Base-by-base conservation (phyloP, 2,888 invertebrate genomes). In the Poecilus cupreus region DNA sequence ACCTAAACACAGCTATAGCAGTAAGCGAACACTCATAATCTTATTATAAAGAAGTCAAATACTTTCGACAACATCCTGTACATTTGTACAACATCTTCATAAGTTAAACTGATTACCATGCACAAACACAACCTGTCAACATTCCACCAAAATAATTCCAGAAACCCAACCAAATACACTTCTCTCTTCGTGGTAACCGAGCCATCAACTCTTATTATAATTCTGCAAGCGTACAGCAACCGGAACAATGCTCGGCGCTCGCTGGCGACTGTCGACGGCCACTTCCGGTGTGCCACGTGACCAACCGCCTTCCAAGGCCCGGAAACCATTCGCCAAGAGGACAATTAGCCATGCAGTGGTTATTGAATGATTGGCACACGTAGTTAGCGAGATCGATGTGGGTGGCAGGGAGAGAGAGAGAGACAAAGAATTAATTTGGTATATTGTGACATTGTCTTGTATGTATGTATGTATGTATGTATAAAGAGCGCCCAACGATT, bases 221-320 rank as follows among this genome's bases (percentile, higher is more conserved):
- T 51, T 51, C 51, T 5, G 16, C 3, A 8, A 8, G 20, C 13
- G n/a, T 70, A 13, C 8, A 3, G 4, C 20, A 37, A 39, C 70
- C 70, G 70, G 70, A 70, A 70, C 20, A 39, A 32, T 32, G 4
- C 26, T n/a, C 18, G 37, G 39, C 16, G 39, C 20, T 20, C 68
- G 10, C 32, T 11, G 32, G 11, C 6, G 16, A 24, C 8, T 49
- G 13, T 2, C 49, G 18, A 49, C 39, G 8, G 1, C 20, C 46
- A 74, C 24, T 74, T 74, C 74, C 74, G 74, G 74, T 74, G 24
- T 16, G 46, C 18, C 74, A 74, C 74, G 74, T 74, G 74, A 74
- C 74, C 13, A 49, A 20, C 39, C n/a, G 46, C 8, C 5, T n/a
- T 10, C 18, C 51, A 51, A 18, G 16, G 43, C 20, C 13, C 8